Base-by-base conservation (phyloP, 2,113 vertebrate species). In the Actenoides hombroni region DNA sequence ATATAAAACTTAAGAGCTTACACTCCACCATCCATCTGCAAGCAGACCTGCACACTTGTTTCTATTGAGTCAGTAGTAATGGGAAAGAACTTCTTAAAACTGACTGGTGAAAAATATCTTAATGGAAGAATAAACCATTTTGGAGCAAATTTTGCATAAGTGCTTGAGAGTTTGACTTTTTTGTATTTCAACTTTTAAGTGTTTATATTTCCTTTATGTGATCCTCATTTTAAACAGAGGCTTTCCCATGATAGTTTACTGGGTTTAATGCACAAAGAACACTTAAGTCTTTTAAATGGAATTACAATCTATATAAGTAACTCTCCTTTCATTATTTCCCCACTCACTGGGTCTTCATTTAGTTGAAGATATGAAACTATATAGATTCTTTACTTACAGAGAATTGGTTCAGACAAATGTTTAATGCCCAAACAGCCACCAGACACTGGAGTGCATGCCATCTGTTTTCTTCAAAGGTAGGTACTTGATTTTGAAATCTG, bases 401-500 rank as follows among this genome's bases (percentile, higher is more conserved):
- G 29, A 89, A 59, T n/a, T 20, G 5, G 23, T 86, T 97, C 70
- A 89, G 74, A 83, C 70, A 89, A 95, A 91, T 87, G 15, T 92
- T 95, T 92, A 90, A 70, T 80, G 77, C 57, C 78, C 57, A 94
- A 93, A 53, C 11, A 95, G 78, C 85, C 80, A 90, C 70, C 24
- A 79, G 83, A 33, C 88, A 14, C 0, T 88, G 73, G 77, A 94
- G 95, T 49, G 8, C 56, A 63, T 63, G n/a, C 78, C 92, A 94
- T 94, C 86, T 96, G 87, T 85, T 96, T 96, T 95, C 91, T 80
- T 94, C 16, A 81, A 63, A 90, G 78, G 37, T 46, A 64, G 29
- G 6, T 46, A 68, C 21, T 86, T 81, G 28, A 63, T 86, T 91
- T 61, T 65, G 64, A 94, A 94, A 80, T 21, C 31, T 78, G 21